Evolutionary conservation across 2,113 vertebrate species (phyloP).

Genomic region (Rhynchomys soricoides): DNA sequence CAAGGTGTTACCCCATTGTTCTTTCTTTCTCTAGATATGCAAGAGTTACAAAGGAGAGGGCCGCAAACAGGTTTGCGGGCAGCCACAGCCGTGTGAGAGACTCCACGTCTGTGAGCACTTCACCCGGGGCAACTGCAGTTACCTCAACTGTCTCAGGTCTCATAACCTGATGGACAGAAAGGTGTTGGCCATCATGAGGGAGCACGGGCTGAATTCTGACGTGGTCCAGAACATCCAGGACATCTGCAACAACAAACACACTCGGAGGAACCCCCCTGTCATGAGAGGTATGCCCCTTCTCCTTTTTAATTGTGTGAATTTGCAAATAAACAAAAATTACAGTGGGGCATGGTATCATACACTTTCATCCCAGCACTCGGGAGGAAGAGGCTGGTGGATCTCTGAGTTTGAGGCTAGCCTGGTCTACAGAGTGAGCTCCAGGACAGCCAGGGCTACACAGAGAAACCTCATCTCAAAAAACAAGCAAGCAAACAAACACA

Average conservation of each 20-base stretch:
- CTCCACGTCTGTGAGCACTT: slow-evolving; percentile 79
- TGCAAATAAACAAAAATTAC: background rate
- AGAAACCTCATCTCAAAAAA: background rate
- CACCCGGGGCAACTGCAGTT: slow-evolving; percentile 71
- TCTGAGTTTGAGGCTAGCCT: background rate
- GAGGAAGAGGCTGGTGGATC: background rate
- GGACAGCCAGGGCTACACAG: background rate
- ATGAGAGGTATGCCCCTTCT: background rate
- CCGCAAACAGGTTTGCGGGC: slow-evolving; percentile 41
- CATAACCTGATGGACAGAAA: slow-evolving; percentile 78
- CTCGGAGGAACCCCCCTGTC: background rate
- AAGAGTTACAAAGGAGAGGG: slow-evolving; percentile 79
- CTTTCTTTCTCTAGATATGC: slow-evolving; percentile 71
- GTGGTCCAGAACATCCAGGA: slow-evolving; percentile 78
- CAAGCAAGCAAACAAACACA: background rate
- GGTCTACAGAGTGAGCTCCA: background rate
- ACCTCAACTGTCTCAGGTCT: slow-evolving; percentile 72
- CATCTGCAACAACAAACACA: slow-evolving; percentile 75
- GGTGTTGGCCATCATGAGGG: slow-evolving; percentile 67
- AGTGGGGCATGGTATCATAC: background rate
- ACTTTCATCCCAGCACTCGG: background rate
- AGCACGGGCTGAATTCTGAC: background rate
- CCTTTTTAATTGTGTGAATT: background rate
- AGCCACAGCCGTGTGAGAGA: slow-evolving; percentile 8
- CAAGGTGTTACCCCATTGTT: background rate